These are phyloP conservation scores for Orthosia gothica DNA, from an alignment of 2,888 invertebrate genomes.

Conservation along the genomic window DNA sequence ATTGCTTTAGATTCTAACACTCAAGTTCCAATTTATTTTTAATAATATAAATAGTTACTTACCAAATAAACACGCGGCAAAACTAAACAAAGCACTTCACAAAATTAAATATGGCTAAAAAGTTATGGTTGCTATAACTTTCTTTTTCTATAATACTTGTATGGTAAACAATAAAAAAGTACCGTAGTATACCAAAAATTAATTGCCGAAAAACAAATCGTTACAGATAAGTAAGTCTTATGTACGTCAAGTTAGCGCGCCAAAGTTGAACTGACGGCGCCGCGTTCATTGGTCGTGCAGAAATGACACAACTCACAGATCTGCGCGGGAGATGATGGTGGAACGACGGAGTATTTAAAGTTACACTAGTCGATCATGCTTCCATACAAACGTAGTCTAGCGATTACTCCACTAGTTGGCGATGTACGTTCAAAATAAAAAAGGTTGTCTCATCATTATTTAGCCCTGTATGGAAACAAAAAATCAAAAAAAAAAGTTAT, in stretches of 20 bases:
- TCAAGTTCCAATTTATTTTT: too few relatives aligned
- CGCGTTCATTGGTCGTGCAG: not conserved
- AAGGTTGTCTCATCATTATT: too few relatives aligned
- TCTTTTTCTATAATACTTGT: not conserved
- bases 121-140: not conserved
- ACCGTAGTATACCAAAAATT: not conserved
- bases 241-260: slow-evolving; percentile 39
- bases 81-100: not conserved
- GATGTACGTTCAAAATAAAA: too few relatives aligned
- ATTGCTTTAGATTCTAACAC: too few relatives aligned
- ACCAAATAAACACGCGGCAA: slow-evolving; percentile 18
- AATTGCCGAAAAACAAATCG: slow-evolving; percentile 11
- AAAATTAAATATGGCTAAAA: not conserved
- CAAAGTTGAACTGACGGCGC: slow-evolving; percentile 29
- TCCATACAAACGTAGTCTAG: too few relatives aligned
- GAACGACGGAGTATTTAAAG: not conserved
- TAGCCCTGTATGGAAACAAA: too few relatives aligned
- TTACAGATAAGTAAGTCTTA: not conserved
- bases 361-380: too few relatives aligned
- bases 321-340: slow-evolving; percentile 4
- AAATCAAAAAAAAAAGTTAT: too few relatives aligned
- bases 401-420: too few relatives aligned
- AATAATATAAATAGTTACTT: not conserved
- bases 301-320: not conserved
- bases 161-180: not conserved